These are phyloP conservation scores for Nestor notabilis DNA, from an alignment of 2,113 vertebrate genomes.

Conservation along the genomic window DNA sequence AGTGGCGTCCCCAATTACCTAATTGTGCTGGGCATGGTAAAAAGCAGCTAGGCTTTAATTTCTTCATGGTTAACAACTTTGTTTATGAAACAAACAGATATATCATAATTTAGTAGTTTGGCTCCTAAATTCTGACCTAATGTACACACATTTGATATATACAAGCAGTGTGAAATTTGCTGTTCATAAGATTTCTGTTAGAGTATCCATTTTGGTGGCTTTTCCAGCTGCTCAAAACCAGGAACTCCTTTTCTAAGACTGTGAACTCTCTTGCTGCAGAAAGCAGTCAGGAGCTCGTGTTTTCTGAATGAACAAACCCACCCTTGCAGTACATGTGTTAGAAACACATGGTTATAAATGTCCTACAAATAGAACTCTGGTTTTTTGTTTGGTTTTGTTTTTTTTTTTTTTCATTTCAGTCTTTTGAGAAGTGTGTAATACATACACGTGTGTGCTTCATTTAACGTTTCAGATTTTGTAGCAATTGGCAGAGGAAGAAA, in stretches of 20 bases:
- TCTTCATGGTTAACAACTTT: conserved; percentile 20
- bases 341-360: not conserved
- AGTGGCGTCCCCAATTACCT: conserved; percentile 20
- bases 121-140: not conserved
- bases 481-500: not conserved
- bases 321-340: not conserved
- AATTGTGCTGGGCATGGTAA: conserved; percentile 5
- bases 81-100: conserved; percentile 17
- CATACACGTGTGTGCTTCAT: not conserved
- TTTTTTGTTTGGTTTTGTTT: too few relatives aligned
- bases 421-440: not conserved
- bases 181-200: not conserved
- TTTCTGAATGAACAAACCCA: not conserved
- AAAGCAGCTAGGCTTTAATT: conserved; percentile 26
- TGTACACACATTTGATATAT: not conserved
- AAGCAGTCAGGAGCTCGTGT: not conserved
- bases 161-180: not conserved
- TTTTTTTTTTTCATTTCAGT: not conserved
- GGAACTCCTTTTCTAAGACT: not conserved
- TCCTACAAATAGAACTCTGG: not conserved
- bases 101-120: not conserved
- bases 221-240: not conserved
- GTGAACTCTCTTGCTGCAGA: not conserved
- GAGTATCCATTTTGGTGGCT: not conserved
- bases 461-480: not conserved